These are phyloP conservation scores for Chelonoidis abingdonii DNA, from an alignment of 2,113 vertebrate species.

Conservation along the genomic window DNA sequence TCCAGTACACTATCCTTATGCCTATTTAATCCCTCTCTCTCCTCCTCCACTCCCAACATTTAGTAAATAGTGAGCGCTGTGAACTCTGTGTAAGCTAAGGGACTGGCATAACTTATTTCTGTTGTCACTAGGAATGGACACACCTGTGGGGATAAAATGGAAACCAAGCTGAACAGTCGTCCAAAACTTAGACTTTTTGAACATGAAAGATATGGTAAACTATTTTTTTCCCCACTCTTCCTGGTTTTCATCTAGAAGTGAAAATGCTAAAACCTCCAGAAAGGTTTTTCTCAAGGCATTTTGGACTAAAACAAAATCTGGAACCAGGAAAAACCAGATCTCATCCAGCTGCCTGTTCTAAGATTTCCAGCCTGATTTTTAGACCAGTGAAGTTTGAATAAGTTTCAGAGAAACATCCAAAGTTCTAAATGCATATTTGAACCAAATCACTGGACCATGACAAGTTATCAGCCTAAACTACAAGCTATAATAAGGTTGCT, in stretches of 20 bases:
- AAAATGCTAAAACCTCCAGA: background rate
- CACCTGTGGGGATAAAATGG: background rate
- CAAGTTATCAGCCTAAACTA: background rate
- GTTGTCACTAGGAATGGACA: background rate
- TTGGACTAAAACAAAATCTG: background rate
- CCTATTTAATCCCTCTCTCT: background rate
- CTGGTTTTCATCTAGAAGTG: background rate
- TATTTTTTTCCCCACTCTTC: background rate
- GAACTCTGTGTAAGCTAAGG: background rate
- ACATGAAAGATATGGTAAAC: no score
- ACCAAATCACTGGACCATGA: slow-evolving; percentile 17
- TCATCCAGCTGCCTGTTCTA: background rate
- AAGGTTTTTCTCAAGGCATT: background rate
- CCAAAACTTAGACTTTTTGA: background rate
- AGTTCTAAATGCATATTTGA: slow-evolving; percentile 34
- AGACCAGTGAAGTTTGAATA: background rate
- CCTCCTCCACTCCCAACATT: background rate
- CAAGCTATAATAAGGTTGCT: background rate
- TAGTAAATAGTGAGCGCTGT: background rate
- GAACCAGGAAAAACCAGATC: background rate
- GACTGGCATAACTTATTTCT: background rate
- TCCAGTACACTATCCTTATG: background rate
- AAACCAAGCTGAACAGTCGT: background rate
- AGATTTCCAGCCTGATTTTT: background rate
- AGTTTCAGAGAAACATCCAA: background rate